phyloP scores from a whole-genome alignment of 2,113 vertebrate species.

The Takifugu bimaculatus region DNA sequence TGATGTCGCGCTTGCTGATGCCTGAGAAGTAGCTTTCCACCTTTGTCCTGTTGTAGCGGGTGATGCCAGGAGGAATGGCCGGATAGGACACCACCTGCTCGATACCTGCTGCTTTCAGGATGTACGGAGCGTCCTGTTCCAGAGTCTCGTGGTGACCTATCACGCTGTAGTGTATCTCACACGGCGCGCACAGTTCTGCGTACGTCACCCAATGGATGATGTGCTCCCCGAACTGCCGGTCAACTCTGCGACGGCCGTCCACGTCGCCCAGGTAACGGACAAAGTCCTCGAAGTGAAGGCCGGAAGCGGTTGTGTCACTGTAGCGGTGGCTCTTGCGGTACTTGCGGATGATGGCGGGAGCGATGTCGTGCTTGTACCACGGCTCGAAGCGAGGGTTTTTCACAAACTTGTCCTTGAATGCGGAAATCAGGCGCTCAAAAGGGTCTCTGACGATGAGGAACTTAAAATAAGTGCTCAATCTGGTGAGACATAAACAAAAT shows the following conservation, averaged over 20 bases:
- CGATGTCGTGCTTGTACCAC: constrained; percentile 96
- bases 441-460: constrained; percentile 98
- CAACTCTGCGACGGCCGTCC: constrained; percentile 81
- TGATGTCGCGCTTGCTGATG: constrained; percentile 87
- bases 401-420: constrained; percentile 97
- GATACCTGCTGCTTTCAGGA: constrained; percentile 86
- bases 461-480: constrained; percentile 92
- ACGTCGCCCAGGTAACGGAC: constrained; percentile 90
- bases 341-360: constrained; percentile 90
- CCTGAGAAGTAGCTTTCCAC: constrained; percentile 89
- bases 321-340: constrained; percentile 83
- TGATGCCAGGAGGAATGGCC: constrained; percentile 90
- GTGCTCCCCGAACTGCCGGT: constrained; percentile 90
- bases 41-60: constrained; percentile 90
- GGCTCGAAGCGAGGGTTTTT: constrained; percentile 96
- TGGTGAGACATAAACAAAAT: constrained; percentile 45
- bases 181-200: constrained; percentile 91
- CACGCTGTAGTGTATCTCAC: constrained; percentile 85
- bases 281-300: constrained; percentile 95
- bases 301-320: constrained; percentile 64
- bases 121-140: constrained; percentile 86
- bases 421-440: constrained; percentile 94
- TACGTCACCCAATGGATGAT: constrained; percentile 97
- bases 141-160: constrained; percentile 96
- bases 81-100: constrained; percentile 87